A percentile compares a stretch with the other conserved stretches of the same genome.
Evolutionary conservation across 2,888 invertebrate genomes (phyloP).

Genomic region (Chromoteleia sp.): DNA sequence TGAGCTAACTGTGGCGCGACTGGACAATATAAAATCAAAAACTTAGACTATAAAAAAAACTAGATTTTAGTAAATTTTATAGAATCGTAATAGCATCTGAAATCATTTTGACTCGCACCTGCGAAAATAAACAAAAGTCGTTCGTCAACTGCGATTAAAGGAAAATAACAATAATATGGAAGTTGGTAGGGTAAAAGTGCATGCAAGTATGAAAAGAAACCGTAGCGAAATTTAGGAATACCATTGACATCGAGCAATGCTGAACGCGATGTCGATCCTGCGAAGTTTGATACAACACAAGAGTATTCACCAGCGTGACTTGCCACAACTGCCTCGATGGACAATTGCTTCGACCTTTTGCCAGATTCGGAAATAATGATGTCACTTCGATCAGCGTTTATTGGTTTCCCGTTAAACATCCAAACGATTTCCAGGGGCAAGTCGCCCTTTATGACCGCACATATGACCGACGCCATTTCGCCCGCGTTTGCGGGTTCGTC

Average conservation of each 20-base stretch:
- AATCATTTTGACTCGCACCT: no score
- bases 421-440: constrained; percentile 90
- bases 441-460: constrained; percentile 89
- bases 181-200: no score
- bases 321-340: constrained; percentile 14
- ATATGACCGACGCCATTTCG: constrained; percentile 87
- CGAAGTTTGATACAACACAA: constrained; percentile 85
- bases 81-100: no score
- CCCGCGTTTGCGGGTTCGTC: constrained; percentile 90
- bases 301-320: constrained; percentile 84
- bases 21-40: no score
- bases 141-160: no score
- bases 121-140: no score
- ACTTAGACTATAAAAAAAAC: no score
- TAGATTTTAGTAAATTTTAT: no score
- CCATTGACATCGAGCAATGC: constrained; percentile 85
- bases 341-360: constrained; percentile 76
- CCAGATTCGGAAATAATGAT: constrained; percentile 46
- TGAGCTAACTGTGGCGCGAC: constrained; percentile 83
- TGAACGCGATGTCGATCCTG: constrained; percentile 84
- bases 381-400: constrained; percentile 72
- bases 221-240: constrained; percentile 72
- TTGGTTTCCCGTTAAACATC: constrained; percentile 89
- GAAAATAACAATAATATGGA: no score
- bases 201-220: neutral